These are phyloP conservation scores for Rhabditophanes sp. DNA, from an alignment of 2,888 invertebrate species.

Conservation along the genomic window DNA sequence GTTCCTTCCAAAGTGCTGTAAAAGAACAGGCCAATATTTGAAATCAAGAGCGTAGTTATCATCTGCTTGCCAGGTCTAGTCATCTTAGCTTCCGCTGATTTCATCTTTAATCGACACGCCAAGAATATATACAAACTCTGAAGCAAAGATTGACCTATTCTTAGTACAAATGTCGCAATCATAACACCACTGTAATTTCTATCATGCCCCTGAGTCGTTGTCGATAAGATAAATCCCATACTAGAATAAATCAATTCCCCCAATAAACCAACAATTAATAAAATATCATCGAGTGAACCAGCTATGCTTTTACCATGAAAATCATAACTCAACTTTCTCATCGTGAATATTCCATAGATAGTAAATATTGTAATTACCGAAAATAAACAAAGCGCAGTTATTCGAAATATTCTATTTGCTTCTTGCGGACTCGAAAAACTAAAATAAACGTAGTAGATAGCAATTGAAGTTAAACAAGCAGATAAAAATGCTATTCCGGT, in stretches of 20 bases:
- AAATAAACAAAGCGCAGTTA: constrained; percentile 35
- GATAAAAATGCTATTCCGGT: constrained; percentile 37
- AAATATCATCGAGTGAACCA: constrained; percentile 38
- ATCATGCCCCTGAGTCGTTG: too few species aligned
- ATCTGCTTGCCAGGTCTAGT: constrained; percentile 39
- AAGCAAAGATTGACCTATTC: constrained; percentile 36
- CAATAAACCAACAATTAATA: constrained; percentile 33
- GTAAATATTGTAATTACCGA: constrained; percentile 27
- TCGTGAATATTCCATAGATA: constrained; percentile 30
- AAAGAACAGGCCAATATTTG: constrained; percentile 37
- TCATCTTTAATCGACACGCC: constrained; percentile 6
- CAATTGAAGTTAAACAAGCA: constrained; percentile 35
- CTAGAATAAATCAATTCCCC: too few species aligned
- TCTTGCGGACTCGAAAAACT: constrained; percentile 18
- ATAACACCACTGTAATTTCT: constrained; percentile 10
- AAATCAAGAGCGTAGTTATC: constrained; percentile 37
- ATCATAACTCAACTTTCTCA: constrained; percentile 11
- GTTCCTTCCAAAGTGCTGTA: constrained; percentile 10
- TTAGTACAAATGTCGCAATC: constrained; percentile 14
- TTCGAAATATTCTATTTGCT: constrained; percentile 30
- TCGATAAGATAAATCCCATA: too few species aligned
- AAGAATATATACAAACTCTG: constrained; percentile 38
- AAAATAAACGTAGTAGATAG: constrained; percentile 35
- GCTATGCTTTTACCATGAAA: constrained; percentile 22
- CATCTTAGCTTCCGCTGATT: background rate